These are phyloP conservation scores for Listronotus oregonensis DNA, from an alignment of 1,140 invertebrate species.

Conservation along the genomic window DNA sequence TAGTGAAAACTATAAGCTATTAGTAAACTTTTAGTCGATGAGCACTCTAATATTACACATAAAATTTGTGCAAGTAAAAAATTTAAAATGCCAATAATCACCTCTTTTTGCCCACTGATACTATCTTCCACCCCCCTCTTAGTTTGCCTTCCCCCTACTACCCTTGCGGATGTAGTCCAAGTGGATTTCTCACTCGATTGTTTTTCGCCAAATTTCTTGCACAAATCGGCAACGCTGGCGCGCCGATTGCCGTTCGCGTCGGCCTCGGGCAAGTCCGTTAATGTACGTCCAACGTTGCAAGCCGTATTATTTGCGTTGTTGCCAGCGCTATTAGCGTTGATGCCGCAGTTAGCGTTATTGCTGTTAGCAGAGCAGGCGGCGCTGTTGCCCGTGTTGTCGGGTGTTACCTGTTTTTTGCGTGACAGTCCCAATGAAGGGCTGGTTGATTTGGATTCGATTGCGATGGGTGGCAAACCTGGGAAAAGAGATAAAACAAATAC, in stretches of 20 bases:
- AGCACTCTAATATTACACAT: too few relatives aligned
- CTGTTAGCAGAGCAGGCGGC: conserved; percentile 42
- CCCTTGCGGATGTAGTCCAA: conserved; percentile 16
- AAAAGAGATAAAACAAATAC: background rate
- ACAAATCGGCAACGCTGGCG: conserved; percentile 61
- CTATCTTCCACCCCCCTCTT: conserved; percentile 6
- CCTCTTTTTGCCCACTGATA: conserved; percentile 18
- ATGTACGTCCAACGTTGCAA: conserved; percentile 44
- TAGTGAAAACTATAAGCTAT: too few relatives aligned
- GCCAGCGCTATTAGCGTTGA: conserved; percentile 35
- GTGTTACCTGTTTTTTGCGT: conserved; percentile 54
- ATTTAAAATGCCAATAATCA: conserved; percentile 6
- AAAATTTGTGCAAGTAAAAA: too few relatives aligned
- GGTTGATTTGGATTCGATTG: conserved; percentile 50
- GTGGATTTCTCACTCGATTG: conserved; percentile 23
- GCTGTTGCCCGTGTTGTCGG: conserved; percentile 41
- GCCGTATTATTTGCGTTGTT: conserved; percentile 43
- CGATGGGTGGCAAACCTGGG: conserved; percentile 48
- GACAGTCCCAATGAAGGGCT: conserved; percentile 27
- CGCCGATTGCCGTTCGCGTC: conserved; percentile 62
- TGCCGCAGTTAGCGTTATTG: conserved; percentile 42
- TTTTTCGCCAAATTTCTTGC: conserved; percentile 60
- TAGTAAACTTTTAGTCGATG: too few relatives aligned
- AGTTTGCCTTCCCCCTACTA: conserved; percentile 17
- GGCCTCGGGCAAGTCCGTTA: conserved; percentile 48